Evolutionary conservation across 2,888 invertebrate species (phyloP).

Genomic region (Electrophaes corylata): DNA sequence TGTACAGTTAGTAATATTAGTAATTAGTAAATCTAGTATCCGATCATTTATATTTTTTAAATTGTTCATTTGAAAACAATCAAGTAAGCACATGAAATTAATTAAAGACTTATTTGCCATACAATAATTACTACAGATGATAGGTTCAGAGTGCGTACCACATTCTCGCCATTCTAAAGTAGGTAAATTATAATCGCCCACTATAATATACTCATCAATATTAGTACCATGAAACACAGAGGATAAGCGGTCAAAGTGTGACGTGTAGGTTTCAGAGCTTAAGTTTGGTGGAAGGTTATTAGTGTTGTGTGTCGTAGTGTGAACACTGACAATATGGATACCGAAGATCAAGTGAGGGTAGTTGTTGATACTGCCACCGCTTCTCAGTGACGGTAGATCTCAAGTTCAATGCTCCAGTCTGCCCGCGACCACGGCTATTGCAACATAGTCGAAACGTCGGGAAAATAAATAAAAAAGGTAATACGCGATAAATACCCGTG

Average conservation of each 20-base stretch:
- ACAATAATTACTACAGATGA: background rate
- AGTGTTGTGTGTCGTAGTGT: no score
- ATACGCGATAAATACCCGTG: no score
- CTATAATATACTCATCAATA: background rate
- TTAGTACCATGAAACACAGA: background rate
- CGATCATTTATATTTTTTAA: background rate
- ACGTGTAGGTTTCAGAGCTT: background rate
- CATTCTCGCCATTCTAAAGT: background rate
- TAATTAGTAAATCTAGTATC: background rate
- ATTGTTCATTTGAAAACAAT: background rate
- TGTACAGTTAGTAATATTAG: no score
- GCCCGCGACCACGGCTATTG: no score
- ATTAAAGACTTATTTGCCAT: background rate
- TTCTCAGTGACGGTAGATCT: no score
- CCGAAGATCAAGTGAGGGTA: no score
- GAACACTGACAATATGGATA: no score
- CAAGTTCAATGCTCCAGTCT: no score
- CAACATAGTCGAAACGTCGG: no score
- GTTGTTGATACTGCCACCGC: no score
- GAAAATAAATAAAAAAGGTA: no score
- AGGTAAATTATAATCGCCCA: background rate
- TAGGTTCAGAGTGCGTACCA: background rate
- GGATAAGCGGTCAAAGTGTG: background rate
- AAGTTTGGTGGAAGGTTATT: background rate
- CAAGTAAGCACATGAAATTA: background rate